Evolutionary conservation across 1,140 invertebrate genomes (phyloP).

Genomic region (Drosophila nannoptera): DNA sequence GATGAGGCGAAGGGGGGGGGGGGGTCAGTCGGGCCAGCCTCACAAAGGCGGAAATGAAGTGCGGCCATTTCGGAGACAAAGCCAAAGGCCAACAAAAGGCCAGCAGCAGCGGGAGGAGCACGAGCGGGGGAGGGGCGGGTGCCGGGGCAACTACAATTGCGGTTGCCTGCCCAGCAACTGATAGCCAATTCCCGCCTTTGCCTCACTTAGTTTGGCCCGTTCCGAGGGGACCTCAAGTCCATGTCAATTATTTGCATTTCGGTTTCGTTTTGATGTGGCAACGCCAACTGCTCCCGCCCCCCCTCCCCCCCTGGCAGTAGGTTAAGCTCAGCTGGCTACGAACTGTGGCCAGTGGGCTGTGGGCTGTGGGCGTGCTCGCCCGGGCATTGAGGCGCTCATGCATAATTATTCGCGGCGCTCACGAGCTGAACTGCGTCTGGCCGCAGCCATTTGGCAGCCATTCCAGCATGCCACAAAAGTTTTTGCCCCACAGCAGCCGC

Average conservation of each 20-base stretch:
- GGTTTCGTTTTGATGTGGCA: conserved; percentile 35
- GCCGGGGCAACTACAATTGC: conserved; percentile 36
- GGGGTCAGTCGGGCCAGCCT: conserved; percentile 14
- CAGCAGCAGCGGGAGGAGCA: conserved; percentile 38
- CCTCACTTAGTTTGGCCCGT: background rate
- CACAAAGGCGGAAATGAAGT: conserved; percentile 62
- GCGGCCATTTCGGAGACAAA: conserved; percentile 62
- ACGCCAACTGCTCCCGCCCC: background rate
- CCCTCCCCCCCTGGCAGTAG: background rate
- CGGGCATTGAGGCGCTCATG: conserved; percentile 53
- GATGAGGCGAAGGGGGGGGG: conserved; percentile 34
- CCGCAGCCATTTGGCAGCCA: conserved; percentile 52
- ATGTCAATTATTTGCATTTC: conserved; percentile 73
- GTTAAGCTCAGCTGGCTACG: background rate
- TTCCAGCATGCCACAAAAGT: conserved; percentile 36
- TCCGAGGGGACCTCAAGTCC: conserved; percentile 18
- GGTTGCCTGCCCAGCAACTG: conserved; percentile 30
- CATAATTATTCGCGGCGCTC: conserved; percentile 46
- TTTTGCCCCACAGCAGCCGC: conserved; percentile 19
- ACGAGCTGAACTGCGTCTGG: conserved; percentile 31
- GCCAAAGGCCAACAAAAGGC: conserved; percentile 28
- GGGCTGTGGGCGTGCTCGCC: conserved; percentile 9
- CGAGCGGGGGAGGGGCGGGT: conserved; percentile 32
- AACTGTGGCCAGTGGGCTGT: background rate
- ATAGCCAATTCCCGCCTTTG: conserved; percentile 22